Base-by-base conservation (phyloP, 2,797 vertebrate genomes). In the Premnoplex brunnescens region DNA sequence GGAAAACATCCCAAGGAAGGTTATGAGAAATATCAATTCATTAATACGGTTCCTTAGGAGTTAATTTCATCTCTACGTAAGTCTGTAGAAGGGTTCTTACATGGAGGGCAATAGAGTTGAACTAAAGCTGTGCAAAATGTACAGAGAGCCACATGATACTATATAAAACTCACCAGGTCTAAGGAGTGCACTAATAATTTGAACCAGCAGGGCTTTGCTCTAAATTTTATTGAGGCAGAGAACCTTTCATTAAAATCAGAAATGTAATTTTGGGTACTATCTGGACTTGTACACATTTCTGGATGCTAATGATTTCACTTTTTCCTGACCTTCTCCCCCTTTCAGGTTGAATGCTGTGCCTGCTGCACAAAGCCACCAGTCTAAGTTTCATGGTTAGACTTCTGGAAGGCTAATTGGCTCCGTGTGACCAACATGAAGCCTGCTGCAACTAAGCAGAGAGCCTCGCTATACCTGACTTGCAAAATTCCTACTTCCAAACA, bases 161-260 rank as follows among this genome's bases (percentile, higher is more conserved):
- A 91, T 85, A 95, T 87, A 95, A 95, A 96, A 95, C 95, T 96
- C 96, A 95, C 93, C 80, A 82, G 88, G 95, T 93, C 91, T 83
- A 85, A 92, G 75, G 88, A 91, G 83, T 80, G 94, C 68, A 68
- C 83, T 95, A 94, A 96, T 96, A 96, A 96, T 96, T 91, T 95
- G 93, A 95, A 95, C 91, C 94, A 95, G 91, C 92, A 92, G 92
- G 95, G 58, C 79, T 95, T 94, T 94, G 64, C 91, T 97, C 93
- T 95, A 92, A 94, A 83, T 94, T 97, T 97, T 96, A 64, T 86
- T 96, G 94, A 97, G 97, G 97, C 97, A 97, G 89, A 95, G 74
- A 84, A 94, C 85, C 91, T 90, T 95, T 87, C 90, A 96, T 95
- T 96, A 96, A 93, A 96, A 91, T 85, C 46, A 77, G 94, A 96